Evolutionary conservation across 53 echinoderm and acorn worm species (phyloP).

Genomic region (Pentamera pediparva): DNA sequence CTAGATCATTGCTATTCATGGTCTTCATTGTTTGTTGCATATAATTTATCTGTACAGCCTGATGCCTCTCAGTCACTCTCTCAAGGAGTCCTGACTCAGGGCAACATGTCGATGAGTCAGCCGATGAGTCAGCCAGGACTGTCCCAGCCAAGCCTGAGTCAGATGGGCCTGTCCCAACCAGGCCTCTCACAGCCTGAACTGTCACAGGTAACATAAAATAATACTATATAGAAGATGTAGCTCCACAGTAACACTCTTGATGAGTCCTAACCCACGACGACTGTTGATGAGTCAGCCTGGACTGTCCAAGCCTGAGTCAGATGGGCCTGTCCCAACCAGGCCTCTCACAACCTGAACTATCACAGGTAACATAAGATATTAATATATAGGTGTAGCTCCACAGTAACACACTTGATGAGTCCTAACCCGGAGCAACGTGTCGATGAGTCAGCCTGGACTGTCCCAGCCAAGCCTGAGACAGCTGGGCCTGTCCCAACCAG

Average conservation of each 20-base stretch:
- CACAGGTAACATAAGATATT: no score
- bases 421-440: constrained; percentile 90
- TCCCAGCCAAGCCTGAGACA: constrained; percentile 94
- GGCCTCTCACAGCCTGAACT: constrained; percentile 97
- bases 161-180: constrained; percentile 92
- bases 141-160: constrained; percentile 90
- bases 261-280: no score
- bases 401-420: constrained; percentile 87
- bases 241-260: no score
- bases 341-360: constrained; percentile 93
- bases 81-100: constrained; percentile 90
- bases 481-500: constrained; percentile 92
- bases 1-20: background rate
- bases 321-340: constrained; percentile 96
- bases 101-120: constrained; percentile 91
- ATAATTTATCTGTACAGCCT: constrained; percentile 32
- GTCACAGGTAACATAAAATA: constrained; percentile 67
- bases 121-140: constrained; percentile 96
- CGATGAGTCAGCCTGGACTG: constrained; percentile 91
- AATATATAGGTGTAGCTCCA: constrained; percentile 72
- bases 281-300: constrained; percentile 96
- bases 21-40: background rate
- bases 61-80: constrained; percentile 89
- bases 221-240: no score
- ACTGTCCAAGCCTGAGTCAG: constrained; percentile 86